These are phyloP conservation scores for Aphis craccivora DNA, from an alignment of 1,140 invertebrate species.

Conservation along the genomic window DNA sequence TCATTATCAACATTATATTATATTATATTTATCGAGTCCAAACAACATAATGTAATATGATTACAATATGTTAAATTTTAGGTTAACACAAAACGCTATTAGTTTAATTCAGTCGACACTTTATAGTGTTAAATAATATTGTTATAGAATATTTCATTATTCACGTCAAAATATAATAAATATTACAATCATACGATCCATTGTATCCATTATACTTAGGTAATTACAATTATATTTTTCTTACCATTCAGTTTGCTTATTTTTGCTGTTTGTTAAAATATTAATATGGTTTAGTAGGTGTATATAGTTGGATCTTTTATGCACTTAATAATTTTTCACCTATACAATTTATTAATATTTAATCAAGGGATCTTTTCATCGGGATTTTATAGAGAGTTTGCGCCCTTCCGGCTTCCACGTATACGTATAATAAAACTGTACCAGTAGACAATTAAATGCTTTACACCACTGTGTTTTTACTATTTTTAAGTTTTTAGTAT, in stretches of 20 bases:
- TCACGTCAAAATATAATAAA: background rate
- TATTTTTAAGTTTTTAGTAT: background rate
- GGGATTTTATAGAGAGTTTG: no score
- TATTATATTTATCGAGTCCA: constrained; percentile 3
- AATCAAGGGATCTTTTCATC: no score
- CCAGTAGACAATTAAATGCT: background rate
- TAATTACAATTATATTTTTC: background rate
- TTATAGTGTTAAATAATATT: background rate
- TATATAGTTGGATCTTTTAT: background rate
- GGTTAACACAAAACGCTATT: background rate
- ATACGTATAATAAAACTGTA: no score
- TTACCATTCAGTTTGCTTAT: background rate
- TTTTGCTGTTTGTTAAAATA: background rate
- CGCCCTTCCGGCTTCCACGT: no score
- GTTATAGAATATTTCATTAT: background rate
- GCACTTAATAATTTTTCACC: no score
- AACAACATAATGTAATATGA: background rate
- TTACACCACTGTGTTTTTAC: background rate
- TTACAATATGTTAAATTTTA: background rate
- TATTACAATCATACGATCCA: background rate
- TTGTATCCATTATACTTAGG: no score
- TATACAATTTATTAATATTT: no score
- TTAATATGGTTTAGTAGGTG: background rate
- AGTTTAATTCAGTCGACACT: background rate
- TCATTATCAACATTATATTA: background rate